Base-by-base conservation (phyloP, 2,888 invertebrate genomes). In the Oscheius sp. region DNA sequence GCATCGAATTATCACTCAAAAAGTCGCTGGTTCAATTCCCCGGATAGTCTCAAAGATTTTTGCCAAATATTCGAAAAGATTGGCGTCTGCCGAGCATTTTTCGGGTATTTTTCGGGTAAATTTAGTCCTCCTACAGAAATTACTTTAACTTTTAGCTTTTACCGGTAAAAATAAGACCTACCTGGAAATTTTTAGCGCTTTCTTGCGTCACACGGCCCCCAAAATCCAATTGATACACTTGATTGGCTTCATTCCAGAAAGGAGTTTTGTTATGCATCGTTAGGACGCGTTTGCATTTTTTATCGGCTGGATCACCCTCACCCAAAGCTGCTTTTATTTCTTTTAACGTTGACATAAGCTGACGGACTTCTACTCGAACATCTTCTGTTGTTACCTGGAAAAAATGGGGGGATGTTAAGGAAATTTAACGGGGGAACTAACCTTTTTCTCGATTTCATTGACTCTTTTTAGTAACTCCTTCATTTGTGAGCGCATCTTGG, bases 131-230 rank as follows among this genome's bases (percentile, higher is more conserved):
- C n/a, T n/a, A n/a, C n/a, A n/a, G n/a, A n/a, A 21, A 27, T 18
- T n/a, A 18, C n/a, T n/a, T n/a, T n/a, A n/a, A n/a, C n/a, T n/a
- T n/a, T n/a, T n/a, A n/a, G n/a, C n/a, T 61, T 61, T 29, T n/a
- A n/a, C n/a, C 43, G 41, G 12, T n/a, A n/a, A 58, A 58, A 25
- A 18, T 63, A 21, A 16, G n/a, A 63, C 9, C 9, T 18, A 99
- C 97, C 91, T 99, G 98, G 90, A 99, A 99, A 91, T 99, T 99
- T 90, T 99, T 99, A 18, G 98, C 98, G 55, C 96, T 97, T 90
- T 99, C 98, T 90, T 98, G 98, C 2, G 98, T 99, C 75, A 99
- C 99, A 81, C 99, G 92, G 13, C 99, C 99, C 3, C 98, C 98
- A 91, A 99, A 99, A 91, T 99, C 99, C 56, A 99, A 91, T 89